These are phyloP conservation scores for Odobenus rosmarus DNA, from an alignment of 2,113 vertebrate species.

Conservation along the genomic window DNA sequence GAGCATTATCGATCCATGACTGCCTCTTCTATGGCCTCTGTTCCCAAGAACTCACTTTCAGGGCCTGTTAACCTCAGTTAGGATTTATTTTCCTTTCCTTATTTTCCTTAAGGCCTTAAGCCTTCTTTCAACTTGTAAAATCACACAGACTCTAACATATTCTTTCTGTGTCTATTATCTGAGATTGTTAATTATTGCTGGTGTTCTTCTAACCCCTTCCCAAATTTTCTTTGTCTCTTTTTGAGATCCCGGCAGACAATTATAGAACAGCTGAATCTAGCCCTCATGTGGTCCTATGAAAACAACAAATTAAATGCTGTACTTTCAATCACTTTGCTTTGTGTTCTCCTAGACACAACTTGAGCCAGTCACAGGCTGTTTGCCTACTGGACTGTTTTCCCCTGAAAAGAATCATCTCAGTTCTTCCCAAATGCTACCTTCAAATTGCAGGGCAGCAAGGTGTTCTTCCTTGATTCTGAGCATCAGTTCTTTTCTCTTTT, in stretches of 20 bases:
- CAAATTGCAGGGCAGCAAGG: slow-evolving; percentile 87
- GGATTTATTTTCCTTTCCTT: background rate
- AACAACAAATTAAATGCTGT: background rate
- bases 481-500: slow-evolving; percentile 78
- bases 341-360: background rate
- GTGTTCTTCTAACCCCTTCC: background rate
- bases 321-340: background rate
- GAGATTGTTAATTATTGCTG: background rate
- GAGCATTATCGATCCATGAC: background rate
- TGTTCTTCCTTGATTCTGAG: slow-evolving; percentile 89
- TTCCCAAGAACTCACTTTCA: background rate
- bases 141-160: background rate
- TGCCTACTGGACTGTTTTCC: background rate
- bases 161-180: background rate
- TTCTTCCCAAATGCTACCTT: slow-evolving; percentile 85
- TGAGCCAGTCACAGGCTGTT: background rate
- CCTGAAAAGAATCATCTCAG: background rate
- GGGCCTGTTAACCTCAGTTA: background rate
- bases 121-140: background rate
- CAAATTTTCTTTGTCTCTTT: background rate
- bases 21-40: background rate
- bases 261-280: background rate
- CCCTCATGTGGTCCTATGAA: background rate
- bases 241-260: background rate
- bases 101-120: too few species aligned